These are phyloP conservation scores for Boleophthalmus pectinirostris DNA, from an alignment of 2,113 vertebrate species.

Conservation along the genomic window DNA sequence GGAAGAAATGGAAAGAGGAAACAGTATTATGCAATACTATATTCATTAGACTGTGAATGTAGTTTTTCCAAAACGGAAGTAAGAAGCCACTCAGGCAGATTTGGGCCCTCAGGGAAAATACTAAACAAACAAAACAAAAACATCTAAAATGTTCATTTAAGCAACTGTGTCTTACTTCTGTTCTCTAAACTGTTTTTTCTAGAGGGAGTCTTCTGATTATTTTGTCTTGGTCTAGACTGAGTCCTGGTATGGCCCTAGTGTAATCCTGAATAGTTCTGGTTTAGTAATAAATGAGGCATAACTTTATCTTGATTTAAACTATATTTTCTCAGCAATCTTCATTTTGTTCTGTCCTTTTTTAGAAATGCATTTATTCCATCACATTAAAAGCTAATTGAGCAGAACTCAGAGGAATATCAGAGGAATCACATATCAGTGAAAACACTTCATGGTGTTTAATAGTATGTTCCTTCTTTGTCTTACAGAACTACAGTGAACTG, in stretches of 20 bases:
- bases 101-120: background rate
- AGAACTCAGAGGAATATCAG: background rate
- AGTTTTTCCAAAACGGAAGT: slow-evolving; percentile 14
- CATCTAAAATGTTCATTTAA: background rate
- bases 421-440: background rate
- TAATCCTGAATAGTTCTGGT: background rate
- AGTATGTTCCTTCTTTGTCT: slow-evolving; percentile 4
- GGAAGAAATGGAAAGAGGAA: slow-evolving; percentile 40
- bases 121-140: background rate
- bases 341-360: too few relatives aligned
- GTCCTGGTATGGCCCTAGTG: background rate
- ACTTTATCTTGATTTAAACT: too few relatives aligned
- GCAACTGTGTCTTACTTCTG: background rate
- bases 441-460: too few relatives aligned
- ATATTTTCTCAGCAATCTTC: too few relatives aligned
- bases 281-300: too few relatives aligned
- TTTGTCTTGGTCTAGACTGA: background rate
- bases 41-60: slow-evolving; percentile 15
- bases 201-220: too few relatives aligned
- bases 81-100: background rate
- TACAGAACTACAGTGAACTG: slow-evolving; percentile 94
- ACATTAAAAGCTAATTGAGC: background rate
- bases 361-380: too few relatives aligned
- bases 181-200: background rate
- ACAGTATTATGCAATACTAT: background rate